Evolutionary conservation across 2,888 invertebrate genomes (phyloP).

Genomic region (Epirrhoe tristata): DNA sequence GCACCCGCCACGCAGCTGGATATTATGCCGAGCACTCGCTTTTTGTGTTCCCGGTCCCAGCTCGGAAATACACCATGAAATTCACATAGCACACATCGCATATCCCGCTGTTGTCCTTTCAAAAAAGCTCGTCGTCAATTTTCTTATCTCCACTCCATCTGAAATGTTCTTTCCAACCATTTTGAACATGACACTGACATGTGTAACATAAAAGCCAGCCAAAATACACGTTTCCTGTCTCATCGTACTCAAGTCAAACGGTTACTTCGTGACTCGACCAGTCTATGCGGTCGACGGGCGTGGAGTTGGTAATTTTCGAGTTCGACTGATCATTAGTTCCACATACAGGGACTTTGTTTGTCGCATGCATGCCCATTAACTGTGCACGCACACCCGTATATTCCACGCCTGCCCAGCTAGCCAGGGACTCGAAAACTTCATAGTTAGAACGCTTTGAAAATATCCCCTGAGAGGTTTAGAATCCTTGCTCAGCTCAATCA

Average conservation of each 20-base stretch:
- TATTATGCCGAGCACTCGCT: constrained; percentile 63
- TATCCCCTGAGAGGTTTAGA: constrained; percentile 12
- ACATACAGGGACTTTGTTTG: constrained; percentile 69
- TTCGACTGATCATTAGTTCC: constrained; percentile 82
- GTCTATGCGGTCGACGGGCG: constrained; percentile 64
- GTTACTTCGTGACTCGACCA: constrained; percentile 74
- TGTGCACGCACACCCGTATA: constrained; percentile 62
- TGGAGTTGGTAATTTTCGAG: constrained; percentile 75
- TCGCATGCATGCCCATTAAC: constrained; percentile 75
- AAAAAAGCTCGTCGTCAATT: constrained; percentile 21
- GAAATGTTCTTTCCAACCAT: constrained; percentile 26
- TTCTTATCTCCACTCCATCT: constrained; percentile 25
- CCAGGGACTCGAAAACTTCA: constrained; percentile 53
- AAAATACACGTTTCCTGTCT: constrained; percentile 52
- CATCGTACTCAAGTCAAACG: constrained; percentile 48
- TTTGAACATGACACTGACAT: constrained; percentile 34
- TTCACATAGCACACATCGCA: constrained; percentile 42
- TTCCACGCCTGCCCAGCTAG: constrained; percentile 42
- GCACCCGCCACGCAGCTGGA: constrained; percentile 74
- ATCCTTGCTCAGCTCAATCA: constrained; percentile 16
- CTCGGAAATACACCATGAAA: constrained; percentile 53
- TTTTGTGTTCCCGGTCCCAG: constrained; percentile 60
- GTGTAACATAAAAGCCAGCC: constrained; percentile 54
- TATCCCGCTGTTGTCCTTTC: constrained; percentile 8
- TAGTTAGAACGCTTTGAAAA: constrained; percentile 15